These are phyloP conservation scores for Hydractinia echinata DNA, from an alignment of 30 jellyfish, hydroid and myxozoan genomes.

Conservation along the genomic window DNA sequence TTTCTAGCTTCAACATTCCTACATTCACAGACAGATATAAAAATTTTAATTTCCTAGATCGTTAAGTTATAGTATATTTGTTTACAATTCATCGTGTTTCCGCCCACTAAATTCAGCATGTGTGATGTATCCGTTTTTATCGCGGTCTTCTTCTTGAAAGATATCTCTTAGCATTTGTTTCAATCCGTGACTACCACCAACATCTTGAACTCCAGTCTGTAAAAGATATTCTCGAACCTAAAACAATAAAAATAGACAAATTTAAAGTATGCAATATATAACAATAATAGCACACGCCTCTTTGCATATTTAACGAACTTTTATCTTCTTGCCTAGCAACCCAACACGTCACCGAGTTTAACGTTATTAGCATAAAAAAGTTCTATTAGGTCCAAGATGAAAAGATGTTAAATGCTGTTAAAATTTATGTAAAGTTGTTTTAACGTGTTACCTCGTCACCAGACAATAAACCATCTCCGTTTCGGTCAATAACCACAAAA, in stretches of 20 bases:
- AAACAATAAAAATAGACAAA: background rate
- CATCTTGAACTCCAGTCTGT: conserved; percentile 47
- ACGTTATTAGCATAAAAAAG: too few species aligned
- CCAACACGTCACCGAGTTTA: background rate
- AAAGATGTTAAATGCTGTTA: too few species aligned
- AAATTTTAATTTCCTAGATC: background rate
- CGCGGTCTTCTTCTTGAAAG: conserved; percentile 78
- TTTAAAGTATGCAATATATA: background rate
- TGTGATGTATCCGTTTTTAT: conserved; percentile 69
- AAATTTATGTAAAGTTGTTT: background rate
- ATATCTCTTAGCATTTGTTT: conserved; percentile 54
- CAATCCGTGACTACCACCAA: conserved; percentile 49
- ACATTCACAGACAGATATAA: too few species aligned
- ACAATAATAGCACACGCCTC: background rate
- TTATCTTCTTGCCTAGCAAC: background rate
- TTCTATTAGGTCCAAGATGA: too few species aligned
- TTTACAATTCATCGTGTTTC: conserved; percentile 79
- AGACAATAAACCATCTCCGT: conserved; percentile 82
- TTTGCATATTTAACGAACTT: background rate
- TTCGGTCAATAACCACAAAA: conserved; percentile 59
- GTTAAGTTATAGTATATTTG: background rate
- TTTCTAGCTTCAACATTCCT: too few species aligned
- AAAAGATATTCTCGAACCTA: conserved; percentile 62
- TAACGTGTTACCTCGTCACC: conserved; percentile 62
- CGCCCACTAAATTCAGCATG: conserved; percentile 78